Percentiles rank a stretch among this genome's conserved stretches.
phyloP scores from a whole-genome alignment of 2,888 invertebrate species.

The Orthosia incerta region DNA sequence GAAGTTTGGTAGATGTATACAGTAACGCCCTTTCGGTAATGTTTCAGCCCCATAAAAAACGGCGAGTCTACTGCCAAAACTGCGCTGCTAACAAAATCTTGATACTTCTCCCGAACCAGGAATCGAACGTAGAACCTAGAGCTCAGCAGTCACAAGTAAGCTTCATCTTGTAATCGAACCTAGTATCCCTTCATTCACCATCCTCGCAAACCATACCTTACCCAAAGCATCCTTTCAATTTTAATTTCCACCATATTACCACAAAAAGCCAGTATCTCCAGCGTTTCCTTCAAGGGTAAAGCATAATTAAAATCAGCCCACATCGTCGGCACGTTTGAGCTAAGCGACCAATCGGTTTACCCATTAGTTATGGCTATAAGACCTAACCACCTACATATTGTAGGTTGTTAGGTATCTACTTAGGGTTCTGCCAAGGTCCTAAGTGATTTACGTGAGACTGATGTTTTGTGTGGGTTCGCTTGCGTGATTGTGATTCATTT shows the following conservation, averaged over 20 bases:
- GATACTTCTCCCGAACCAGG: no score
- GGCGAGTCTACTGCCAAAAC: no score
- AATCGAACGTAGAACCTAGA: no score
- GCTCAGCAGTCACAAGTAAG: no score
- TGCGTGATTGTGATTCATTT: slow-evolving; percentile 34
- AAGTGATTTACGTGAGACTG: slow-evolving; percentile 40
- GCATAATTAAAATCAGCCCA: slow-evolving; percentile 63
- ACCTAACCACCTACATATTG: slow-evolving; percentile 52
- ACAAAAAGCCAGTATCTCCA: slow-evolving; percentile 39
- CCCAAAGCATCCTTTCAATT: slow-evolving; percentile 2
- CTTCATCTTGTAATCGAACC: not conserved
- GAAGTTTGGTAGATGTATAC: no score
- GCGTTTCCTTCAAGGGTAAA: slow-evolving; percentile 54
- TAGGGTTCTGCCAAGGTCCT: slow-evolving; percentile 61
- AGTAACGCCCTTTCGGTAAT: no score
- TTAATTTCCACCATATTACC: not conserved
- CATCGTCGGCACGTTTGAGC: slow-evolving; percentile 62
- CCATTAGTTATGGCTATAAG: slow-evolving; percentile 62
- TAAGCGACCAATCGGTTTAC: slow-evolving; percentile 61
- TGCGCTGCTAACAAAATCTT: no score
- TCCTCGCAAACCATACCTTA: not conserved
- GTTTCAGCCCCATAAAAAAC: no score
- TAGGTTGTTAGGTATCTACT: slow-evolving; percentile 34
- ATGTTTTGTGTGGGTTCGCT: slow-evolving; percentile 40
- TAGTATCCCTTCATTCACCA: not conserved